phyloP scores from a whole-genome alignment of 2,797 vertebrate species.

The Lepilemur septentrionalis region DNA sequence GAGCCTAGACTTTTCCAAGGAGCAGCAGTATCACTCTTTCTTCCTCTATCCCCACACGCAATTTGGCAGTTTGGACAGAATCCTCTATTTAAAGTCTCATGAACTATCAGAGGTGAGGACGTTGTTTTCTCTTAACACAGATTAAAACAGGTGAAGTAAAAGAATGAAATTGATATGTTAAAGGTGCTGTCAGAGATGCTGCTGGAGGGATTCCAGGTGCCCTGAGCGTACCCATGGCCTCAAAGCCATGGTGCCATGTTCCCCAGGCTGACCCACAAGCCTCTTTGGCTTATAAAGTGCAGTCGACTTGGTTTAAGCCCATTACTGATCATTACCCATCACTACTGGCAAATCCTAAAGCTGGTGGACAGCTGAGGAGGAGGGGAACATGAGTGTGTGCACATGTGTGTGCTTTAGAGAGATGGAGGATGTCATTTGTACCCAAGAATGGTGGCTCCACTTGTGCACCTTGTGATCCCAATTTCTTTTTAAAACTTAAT shows the following conservation, averaged over 20 bases:
- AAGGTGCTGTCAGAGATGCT: not conserved
- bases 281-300: not conserved
- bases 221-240: not conserved
- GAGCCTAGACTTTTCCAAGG: not conserved
- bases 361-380: not conserved
- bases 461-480: not conserved
- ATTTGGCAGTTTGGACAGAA: not conserved
- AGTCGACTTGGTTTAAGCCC: not conserved
- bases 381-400: not conserved
- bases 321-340: not conserved
- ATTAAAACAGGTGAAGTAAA: not conserved
- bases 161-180: not conserved
- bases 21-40: not conserved
- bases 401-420: not conserved
- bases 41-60: not conserved
- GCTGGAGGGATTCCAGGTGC: not conserved
- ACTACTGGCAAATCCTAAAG: not conserved
- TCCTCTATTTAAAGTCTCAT: rapidly evolving
- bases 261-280: not conserved
- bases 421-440: not conserved
- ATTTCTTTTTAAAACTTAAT: not conserved
- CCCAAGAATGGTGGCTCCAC: not conserved
- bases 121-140: not conserved
- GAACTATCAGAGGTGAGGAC: not conserved
- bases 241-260: not conserved